Base-by-base conservation (phyloP, 2,888 invertebrate genomes). In the Macropis europaea region DNA sequence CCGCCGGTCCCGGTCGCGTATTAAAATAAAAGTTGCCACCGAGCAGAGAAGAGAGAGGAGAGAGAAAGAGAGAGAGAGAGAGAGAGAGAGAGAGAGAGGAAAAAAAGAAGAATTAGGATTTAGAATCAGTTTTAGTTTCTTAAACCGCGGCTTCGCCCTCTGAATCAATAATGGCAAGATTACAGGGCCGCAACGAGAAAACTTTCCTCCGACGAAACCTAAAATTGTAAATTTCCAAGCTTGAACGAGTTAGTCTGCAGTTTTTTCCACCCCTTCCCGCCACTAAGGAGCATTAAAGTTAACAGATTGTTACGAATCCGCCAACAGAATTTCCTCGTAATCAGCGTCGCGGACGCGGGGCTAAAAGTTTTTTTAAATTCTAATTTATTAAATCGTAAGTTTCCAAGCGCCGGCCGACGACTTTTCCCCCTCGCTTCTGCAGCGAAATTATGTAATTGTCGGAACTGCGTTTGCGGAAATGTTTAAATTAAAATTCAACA, bases 161-260 rank as follows among this genome's bases (percentile, higher is more conserved):
- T 52, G 68, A 69, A 67, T 69, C 69, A 52, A 69, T 69, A 69
- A 66, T 50, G 34, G 52, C 32, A 38, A 69, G 68, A 69, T 69
- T 69, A 52, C 57, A 38, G 50, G 22, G 26, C 67, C 52, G 57
- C 69, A 69, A 69, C 52, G 69, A 69, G 69, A 67, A 69, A 69
- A 69, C 67, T 67, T 69, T 67, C 57, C 19, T 28, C 15, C 15
- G 54, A n/a, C 19, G 26, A 45, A 57, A 57, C 52, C 69, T 69
- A 57, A 69, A 69, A 69, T 69, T 67, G 67, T 69, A 67, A 69
- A 69, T 69, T 57, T 67, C 69, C 52, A 28, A 45, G 67, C 45
- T 57, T 57, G 67, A 57, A 69, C 69, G 69, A 69, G 69, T 57
- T 69, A 52, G 52, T 38, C 26, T 11, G 24, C 32, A 52, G 50